Conservation (phyloP, 2,113 vertebrate genomes). For the Potamarius usumacintae region DNA sequence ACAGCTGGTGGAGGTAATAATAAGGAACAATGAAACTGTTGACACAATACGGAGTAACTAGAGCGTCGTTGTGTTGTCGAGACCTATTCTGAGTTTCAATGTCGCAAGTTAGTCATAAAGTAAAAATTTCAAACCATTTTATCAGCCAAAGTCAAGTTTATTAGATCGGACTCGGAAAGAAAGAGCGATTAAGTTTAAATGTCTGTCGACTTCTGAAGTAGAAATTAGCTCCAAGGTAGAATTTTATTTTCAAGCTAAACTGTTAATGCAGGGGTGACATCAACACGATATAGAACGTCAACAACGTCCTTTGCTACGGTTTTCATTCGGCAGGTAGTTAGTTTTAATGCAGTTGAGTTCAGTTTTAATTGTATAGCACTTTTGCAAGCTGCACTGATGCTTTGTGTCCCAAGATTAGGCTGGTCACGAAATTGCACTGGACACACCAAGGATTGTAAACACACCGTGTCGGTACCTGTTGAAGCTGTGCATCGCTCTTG, state of each 20-base stretch:
- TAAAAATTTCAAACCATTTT: not conserved
- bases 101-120: not conserved
- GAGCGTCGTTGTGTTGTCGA: not conserved
- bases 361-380: not conserved
- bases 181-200: not conserved
- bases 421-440: not conserved
- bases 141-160: not conserved
- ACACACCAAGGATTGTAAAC: not conserved
- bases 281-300: not conserved
- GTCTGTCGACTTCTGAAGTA: not conserved
- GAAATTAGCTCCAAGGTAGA: not conserved
- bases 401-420: not conserved
- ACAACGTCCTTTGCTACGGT: not conserved
- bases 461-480: constrained; percentile 48
- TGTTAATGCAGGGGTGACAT: not conserved
- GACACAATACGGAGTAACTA: not conserved
- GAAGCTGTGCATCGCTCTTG: constrained; percentile 46
- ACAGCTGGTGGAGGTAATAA: too few relatives aligned
- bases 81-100: not conserved
- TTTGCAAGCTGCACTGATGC: not conserved
- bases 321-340: not conserved
- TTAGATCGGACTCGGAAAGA: not conserved
- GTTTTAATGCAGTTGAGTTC: not conserved
- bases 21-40: too few relatives aligned
- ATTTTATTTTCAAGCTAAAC: not conserved